Base-by-base conservation (phyloP, 1,140 invertebrate genomes). In the Odontomachus brunneus region DNA sequence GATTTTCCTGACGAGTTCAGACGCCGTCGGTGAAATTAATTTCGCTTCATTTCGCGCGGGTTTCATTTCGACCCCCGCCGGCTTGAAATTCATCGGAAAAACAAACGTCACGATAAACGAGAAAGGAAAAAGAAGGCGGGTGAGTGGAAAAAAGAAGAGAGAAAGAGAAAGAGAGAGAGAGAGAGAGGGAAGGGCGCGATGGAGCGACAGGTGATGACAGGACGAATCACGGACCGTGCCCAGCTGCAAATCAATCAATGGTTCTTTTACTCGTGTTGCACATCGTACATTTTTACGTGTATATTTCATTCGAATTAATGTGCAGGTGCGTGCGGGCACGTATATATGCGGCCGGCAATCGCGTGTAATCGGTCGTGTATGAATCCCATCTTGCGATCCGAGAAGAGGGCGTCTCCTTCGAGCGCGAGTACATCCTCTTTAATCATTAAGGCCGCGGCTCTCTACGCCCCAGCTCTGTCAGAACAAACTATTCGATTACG, bases 1-100 rank as follows among this genome's bases (percentile, higher is more conserved):
- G 86, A 88, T 88, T 88, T 83, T 85, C 80, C 78, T 88, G 86
- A 88, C 75, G 84, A 88, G 86, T 88, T 88, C 83, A 88, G 80
- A 85, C 71, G 74, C 83, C 60, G 86, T 88, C 86, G 62, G 78
- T 72, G 83, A 88, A 88, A 88, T 88, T 88, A 88, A 88, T 88
- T 88, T 88, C 65, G 80, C 86, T 88, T 88, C 83, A 88, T 88
- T 88, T 88, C 69, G 63, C 38, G 29, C 26, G 24, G 48, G 19
- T 81, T 72, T 82, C 66, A 53, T 84, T 81, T 82, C 57, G 55
- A 14, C n/a, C n/a, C n/a, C n/a, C n/a, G 26, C 19, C 17, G 24
- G 14, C 57, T n/a, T 38, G 69, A 88, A 88, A 85, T 82, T 88
- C 53, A 73, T 67, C 55, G 60, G 33, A 74, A 67, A 76, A 80